A percentile compares a stretch with the other conserved stretches of the same genome.
Conservation (phyloP, 2,113 vertebrate species). For the Sorex fumeus region DNA sequence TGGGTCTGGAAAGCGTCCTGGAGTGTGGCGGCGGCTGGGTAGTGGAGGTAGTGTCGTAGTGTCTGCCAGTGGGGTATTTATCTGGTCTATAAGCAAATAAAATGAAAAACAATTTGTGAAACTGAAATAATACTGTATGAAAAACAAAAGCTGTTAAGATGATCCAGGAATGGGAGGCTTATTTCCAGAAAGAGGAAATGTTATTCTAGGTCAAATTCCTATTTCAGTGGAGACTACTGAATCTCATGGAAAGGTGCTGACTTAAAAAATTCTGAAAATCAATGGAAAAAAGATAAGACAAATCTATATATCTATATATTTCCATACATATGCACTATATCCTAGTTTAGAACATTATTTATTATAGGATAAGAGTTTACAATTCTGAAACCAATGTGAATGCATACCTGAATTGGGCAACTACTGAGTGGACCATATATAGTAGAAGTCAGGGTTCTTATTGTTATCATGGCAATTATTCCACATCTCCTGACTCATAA, state of each 20-base stretch:
- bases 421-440: background rate
- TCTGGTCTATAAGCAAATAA: background rate
- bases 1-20: too few species aligned
- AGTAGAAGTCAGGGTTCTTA: background rate
- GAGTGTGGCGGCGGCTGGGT: too few species aligned
- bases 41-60: too few species aligned
- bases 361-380: background rate
- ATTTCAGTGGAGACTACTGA: background rate
- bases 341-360: background rate
- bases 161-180: background rate
- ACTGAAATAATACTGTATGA: background rate
- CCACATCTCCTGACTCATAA: background rate
- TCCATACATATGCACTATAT: background rate
- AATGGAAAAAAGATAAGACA: background rate
- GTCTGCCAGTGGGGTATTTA: too few species aligned
- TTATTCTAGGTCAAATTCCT: background rate
- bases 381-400: background rate
- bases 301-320: background rate
- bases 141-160: slow-evolving; percentile 25
- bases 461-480: background rate
- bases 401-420: background rate
- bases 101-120: background rate
- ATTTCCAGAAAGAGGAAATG: background rate
- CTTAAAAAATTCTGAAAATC: background rate
- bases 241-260: background rate